These are phyloP conservation scores for Drosophila yooni DNA, from an alignment of 2,888 invertebrate genomes.

Conservation along the genomic window DNA sequence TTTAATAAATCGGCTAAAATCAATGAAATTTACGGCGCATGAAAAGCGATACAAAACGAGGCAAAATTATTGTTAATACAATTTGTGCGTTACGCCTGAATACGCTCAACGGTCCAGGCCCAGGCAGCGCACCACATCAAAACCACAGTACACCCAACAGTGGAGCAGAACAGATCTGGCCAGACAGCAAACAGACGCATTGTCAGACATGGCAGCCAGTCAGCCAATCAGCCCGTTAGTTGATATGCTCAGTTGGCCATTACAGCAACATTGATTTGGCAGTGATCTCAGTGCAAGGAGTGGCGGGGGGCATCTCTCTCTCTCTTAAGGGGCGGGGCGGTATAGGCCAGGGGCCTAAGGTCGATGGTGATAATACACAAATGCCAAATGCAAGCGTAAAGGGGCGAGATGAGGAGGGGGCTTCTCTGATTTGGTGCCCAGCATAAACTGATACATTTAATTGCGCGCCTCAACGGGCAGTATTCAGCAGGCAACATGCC, in stretches of 20 bases:
- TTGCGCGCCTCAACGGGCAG: slow-evolving; percentile 44
- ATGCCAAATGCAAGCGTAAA: slow-evolving; percentile 45
- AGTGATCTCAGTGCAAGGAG: slow-evolving; percentile 8
- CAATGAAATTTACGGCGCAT: slow-evolving; percentile 61
- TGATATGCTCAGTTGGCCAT: slow-evolving; percentile 40
- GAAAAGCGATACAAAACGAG: slow-evolving; percentile 37
- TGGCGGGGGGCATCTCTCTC: neutral
- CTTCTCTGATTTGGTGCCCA: slow-evolving; percentile 36
- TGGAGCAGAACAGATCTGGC: neutral
- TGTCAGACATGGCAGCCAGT: slow-evolving; percentile 18
- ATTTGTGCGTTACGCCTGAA: slow-evolving; percentile 64
- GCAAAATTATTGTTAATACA: slow-evolving; percentile 61
- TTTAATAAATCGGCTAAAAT: slow-evolving; percentile 65
- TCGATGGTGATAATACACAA: slow-evolving; percentile 42
- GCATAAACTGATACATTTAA: slow-evolving; percentile 67
- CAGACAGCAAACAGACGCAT: slow-evolving; percentile 17
- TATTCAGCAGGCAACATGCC: neutral
- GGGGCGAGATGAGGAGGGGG: neutral
- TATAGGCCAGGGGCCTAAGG: slow-evolving; percentile 7
- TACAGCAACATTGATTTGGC: slow-evolving; percentile 35
- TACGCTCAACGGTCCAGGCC: slow-evolving; percentile 29
- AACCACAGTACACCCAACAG: neutral
- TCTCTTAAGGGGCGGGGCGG: slow-evolving; percentile 2
- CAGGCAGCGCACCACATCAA: slow-evolving; percentile 7
- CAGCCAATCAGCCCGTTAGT: slow-evolving; percentile 7